Evolutionary conservation across 2,113 vertebrate genomes (phyloP).

Genomic region (Lophius piscatorius): DNA sequence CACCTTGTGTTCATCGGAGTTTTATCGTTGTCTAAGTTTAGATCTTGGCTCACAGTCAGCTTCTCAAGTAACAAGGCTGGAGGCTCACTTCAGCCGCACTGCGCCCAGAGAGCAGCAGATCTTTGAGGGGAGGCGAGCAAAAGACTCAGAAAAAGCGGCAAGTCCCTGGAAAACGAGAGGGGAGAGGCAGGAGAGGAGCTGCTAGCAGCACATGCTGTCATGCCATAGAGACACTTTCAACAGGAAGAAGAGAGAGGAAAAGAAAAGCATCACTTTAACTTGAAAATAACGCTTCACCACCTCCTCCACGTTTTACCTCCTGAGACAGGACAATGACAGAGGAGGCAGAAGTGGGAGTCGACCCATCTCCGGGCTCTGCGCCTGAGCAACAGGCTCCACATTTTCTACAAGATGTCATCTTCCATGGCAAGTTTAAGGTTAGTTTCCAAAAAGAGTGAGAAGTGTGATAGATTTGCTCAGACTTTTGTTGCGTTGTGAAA

Average conservation of each 20-base stretch:
- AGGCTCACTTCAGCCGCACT: conserved; percentile 47
- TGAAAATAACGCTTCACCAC: background rate
- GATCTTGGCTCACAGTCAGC: conserved; percentile 71
- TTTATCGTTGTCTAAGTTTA: conserved; percentile 82
- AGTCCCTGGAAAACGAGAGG: conserved; percentile 9
- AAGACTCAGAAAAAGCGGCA: conserved; percentile 19
- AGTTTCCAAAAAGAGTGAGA: too few species aligned
- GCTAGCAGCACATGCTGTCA: background rate
- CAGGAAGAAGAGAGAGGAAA: conserved; percentile 21
- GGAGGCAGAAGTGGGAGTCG: conserved; percentile 38
- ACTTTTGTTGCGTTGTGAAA: too few species aligned
- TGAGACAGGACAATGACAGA: conserved; percentile 62
- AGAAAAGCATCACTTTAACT: conserved; percentile 11
- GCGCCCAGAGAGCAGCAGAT: conserved; percentile 42
- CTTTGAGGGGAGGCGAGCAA: conserved; percentile 29
- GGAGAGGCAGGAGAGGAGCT: conserved; percentile 14
- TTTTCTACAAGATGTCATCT: conserved; percentile 73
- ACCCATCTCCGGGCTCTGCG: conserved; percentile 14
- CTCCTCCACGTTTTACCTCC: conserved; percentile 7
- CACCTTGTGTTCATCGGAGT: conserved; percentile 68
- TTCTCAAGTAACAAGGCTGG: conserved; percentile 79
- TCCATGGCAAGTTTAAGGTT: conserved; percentile 78
- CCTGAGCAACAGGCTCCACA: conserved; percentile 51
- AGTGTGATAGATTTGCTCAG: too few species aligned
- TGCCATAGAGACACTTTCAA: conserved; percentile 16